Evolutionary conservation across 2,797 vertebrate species (phyloP), one percentile per base, ranked within the genome.

Genomic region (Enteromius argenteus): DNA sequence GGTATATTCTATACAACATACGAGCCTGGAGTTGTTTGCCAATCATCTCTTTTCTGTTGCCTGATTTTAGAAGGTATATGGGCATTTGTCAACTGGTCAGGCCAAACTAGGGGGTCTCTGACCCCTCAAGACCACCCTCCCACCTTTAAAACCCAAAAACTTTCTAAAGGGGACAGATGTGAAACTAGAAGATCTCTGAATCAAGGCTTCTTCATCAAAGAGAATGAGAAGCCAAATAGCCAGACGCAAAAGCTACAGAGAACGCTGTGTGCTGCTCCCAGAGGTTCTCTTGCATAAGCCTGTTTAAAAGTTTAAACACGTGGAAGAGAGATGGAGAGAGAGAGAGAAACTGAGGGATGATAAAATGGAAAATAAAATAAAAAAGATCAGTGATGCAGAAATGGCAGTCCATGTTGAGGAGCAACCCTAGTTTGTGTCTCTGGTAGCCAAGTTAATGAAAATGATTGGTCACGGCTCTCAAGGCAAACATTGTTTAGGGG

Each of bases 201-300:
- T 44, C 85, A 19, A 51, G 80, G 67, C 71, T 77, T 83, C 17
- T 74, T 87, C 89, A 90, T 92, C 88, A 92, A 90, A 92, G 86
- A 87, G 83, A 85, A 51, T 32, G 13, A 83, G 87, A 68, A 74
- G 15, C 27, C 87, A 87, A 84, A 86, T 74, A 30, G 84, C 79
- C 68, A 53, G 56, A 81, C 73, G 74, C 11, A 56, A 77, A n/a
- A 56, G 87, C 60, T 84, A 79, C 77, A 67, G 84, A 80, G 53
- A 69, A 75, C 17, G 9, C 67, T 69, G 51, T 21, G n/a, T 30
- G 62, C 68, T 68, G 62, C 71, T 86, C 85, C 80, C 87, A 82
- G 51, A 84, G 79, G 86, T 85, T 46, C 46, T 83, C 75, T 89
- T 87, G 75, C 84, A 84, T 81, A 86, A 87, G 80, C 73, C 68